Conservation (phyloP, 2,888 invertebrate species). For the Drosophila lacicola region DNA sequence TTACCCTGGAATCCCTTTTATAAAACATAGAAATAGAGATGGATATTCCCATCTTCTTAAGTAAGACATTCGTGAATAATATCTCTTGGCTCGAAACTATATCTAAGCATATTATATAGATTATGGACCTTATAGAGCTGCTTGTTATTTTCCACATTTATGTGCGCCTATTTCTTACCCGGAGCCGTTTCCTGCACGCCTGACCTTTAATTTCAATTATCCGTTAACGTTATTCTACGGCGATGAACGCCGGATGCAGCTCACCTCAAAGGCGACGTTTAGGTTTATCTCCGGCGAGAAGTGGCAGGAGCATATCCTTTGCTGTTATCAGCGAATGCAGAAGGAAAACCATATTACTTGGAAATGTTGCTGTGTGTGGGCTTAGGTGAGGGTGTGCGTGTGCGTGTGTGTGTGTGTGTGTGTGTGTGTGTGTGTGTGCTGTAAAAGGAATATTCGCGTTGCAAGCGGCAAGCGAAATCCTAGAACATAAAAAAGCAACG, state of each 20-base stretch:
- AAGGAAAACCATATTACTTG: conserved; percentile 19
- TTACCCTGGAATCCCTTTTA: too few relatives aligned
- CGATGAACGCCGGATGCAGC: conserved; percentile 3
- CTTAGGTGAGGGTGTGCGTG: background rate
- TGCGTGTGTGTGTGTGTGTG: conserved; percentile 7
- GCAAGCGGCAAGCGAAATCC: conserved; percentile 49
- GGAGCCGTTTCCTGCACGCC: background rate
- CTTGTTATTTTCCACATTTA: background rate
- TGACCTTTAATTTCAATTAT: conserved; percentile 52
- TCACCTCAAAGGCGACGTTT: conserved; percentile 32
- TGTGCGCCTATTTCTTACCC: background rate
- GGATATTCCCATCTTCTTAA: too few relatives aligned
- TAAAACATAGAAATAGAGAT: too few relatives aligned
- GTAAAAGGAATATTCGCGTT: conserved; percentile 36
- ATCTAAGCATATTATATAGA: background rate
- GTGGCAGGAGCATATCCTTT: conserved; percentile 38
- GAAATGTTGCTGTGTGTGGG: background rate
- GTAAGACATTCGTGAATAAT: too few relatives aligned
- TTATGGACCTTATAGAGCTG: background rate
- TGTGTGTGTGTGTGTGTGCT: conserved; percentile 3
- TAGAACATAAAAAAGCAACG: conserved; percentile 61
- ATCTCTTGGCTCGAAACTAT: too few relatives aligned
- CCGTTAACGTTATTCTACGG: background rate
- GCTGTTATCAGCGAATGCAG: conserved; percentile 52
- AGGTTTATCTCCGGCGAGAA: conserved; percentile 32